These are phyloP conservation scores for Chrysoperla carnea DNA, from an alignment of 1,140 invertebrate species.

Conservation along the genomic window DNA sequence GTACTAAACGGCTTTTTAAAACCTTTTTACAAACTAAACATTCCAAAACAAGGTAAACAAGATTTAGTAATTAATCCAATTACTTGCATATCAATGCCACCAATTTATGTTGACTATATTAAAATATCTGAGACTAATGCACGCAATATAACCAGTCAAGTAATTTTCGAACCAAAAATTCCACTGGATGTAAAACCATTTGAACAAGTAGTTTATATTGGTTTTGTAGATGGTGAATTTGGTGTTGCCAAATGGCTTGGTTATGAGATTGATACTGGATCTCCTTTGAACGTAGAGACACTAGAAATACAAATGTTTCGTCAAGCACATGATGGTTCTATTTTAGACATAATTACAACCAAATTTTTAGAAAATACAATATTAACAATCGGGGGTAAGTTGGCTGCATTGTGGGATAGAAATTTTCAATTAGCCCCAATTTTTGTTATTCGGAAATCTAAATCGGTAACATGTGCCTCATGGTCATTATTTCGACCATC, in stretches of 20 bases:
- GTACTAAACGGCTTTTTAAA: constrained; percentile 34
- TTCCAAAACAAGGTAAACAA: constrained; percentile 25
- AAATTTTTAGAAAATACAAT: constrained; percentile 30
- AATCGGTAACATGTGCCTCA: constrained; percentile 27
- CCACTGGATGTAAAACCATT: constrained; percentile 11
- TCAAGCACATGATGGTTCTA: constrained; percentile 44
- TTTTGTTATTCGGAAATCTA: constrained; percentile 31
- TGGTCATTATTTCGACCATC: constrained; percentile 29
- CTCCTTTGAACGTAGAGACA: constrained; percentile 31
- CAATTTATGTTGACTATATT: constrained; percentile 4
- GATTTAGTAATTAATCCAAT: constrained; percentile 20
- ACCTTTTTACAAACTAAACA: constrained; percentile 34
- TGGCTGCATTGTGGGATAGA: constrained; percentile 37
- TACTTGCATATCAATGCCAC: constrained; percentile 16
- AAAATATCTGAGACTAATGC: constrained; percentile 10
- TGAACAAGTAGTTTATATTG: constrained; percentile 21
- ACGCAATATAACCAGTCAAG: neutral
- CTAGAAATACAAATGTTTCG: constrained; percentile 25
- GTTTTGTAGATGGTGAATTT: constrained; percentile 29
- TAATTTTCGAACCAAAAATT: constrained; percentile 13
- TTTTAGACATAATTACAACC: constrained; percentile 34
- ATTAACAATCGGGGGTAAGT: constrained; percentile 33
- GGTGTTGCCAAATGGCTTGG: constrained; percentile 35
- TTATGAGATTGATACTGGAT: constrained; percentile 35
- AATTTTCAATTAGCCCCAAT: constrained; percentile 24